Conservation (phyloP, 1,140 invertebrate genomes). For the Sycophaga agraensis region DNA sequence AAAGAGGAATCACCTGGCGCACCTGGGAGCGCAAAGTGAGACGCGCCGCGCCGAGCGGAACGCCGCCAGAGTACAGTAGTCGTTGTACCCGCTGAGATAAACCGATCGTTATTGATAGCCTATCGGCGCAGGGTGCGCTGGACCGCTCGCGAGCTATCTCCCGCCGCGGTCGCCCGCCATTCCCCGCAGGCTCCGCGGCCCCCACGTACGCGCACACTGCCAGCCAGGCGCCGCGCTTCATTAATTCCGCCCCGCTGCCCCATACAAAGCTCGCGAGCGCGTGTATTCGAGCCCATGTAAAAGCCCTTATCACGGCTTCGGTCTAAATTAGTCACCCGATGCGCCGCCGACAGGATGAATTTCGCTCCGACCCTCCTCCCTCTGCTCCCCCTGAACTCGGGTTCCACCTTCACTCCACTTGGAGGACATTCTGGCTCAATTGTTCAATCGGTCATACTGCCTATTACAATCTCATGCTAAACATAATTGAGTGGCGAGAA, state of each 20-base stretch:
- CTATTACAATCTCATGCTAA: no score
- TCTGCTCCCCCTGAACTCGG: no score
- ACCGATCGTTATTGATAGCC: conserved; percentile 2
- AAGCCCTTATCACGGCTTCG: not conserved
- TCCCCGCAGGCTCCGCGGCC: no score
- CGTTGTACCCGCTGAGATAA: not conserved
- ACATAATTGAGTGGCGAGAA: no score
- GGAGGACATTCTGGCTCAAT: no score
- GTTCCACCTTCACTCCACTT: no score
- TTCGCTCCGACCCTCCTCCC: not conserved
- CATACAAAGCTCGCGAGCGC: not conserved
- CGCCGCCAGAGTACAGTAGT: not conserved
- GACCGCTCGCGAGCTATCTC: no score
- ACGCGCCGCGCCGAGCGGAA: not conserved
- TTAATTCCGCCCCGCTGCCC: conserved; percentile 1
- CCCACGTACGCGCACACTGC: no score
- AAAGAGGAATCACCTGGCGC: no score
- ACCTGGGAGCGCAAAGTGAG: no score
- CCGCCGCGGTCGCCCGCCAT: no score
- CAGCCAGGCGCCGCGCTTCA: not conserved
- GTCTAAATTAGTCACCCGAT: conserved; percentile 15
- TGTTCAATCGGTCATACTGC: no score
- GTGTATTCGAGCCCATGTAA: not conserved
- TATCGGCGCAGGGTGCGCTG: not conserved
- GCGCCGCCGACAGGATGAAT: not conserved